Base-by-base conservation (phyloP, 2,797 vertebrate genomes). In the Leptoclinus maculatus region DNA sequence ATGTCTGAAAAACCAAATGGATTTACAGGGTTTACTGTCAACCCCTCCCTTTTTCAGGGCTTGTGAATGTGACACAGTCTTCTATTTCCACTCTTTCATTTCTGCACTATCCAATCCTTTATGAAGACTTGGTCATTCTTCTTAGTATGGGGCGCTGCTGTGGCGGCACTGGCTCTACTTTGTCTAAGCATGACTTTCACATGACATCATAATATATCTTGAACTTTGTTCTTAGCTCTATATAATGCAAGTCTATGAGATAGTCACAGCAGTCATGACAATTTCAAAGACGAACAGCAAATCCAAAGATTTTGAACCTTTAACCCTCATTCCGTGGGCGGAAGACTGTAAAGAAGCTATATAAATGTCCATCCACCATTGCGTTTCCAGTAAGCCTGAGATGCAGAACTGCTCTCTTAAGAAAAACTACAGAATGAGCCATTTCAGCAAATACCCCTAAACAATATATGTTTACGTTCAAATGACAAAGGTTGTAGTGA, bases 1-100 rank as follows among this genome's bases (percentile, higher is more conserved):
- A 93, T 94, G 94, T 94, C 91, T 92, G 83, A 93, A 93, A 93
- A 93, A 90, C 86, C 91, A 92, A 94, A 94, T 91, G 91, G 94
- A 95, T 95, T 95, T 94, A 95, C 88, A 90, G 87, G 88, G 88
- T 94, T 94, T 92, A 93, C 92, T 90, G 90, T 93, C 92, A 94
- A 83, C 86, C 82, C 72, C 87, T 90, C 90, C 89, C 81, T 83
- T 87, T 90, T 88, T 85, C 80, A 70, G 73, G 69, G 64, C 84
- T 81, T 76, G 78, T 82, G 79, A 79, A 81, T 82, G 76, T 86
- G 88, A 85, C 70, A 79, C 62, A 64, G 65, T 83, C 79, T 76
- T 84, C 79, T 79, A 67, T 87, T 85, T 88, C 85, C 56, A 70
- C 82, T 88, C 47, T 84, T 82, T 87, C 86, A 88, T 93, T 85